Base-by-base conservation (phyloP, 2,113 vertebrate species). In the Malurus alboscapulatus region DNA sequence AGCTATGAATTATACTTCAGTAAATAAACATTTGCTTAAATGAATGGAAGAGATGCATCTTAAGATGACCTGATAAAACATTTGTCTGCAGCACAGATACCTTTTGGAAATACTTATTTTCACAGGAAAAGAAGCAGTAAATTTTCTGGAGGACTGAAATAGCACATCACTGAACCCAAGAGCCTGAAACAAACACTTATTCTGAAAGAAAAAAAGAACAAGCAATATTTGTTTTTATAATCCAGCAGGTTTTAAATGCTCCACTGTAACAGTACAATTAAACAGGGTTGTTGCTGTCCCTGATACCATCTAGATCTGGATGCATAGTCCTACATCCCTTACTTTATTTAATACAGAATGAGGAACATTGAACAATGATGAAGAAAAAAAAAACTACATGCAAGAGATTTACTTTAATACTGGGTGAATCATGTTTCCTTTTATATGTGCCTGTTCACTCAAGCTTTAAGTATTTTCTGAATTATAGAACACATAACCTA, bases 401-500 rank as follows among this genome's bases (percentile, higher is more conserved):
- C n/a, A 53, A 73, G 24, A 84, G 44, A 51, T 62, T 66, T 82
- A n/a, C 47, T 75, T 51, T 48, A 80, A 62, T 55, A 44, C 8
- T 12, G 13, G 4, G 74, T 55, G 68, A 86, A 61, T 62, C 32
- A 16, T 38, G 24, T 29, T 90, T 71, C 53, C 79, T 69, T 84
- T n/a, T 45, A 21, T 36, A 59, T 29, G 14, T 40, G n/a, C 57
- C 74, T 77, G 36, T 76, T 96, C 95, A 90, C 55, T 79, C 76
- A 73, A 87, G 83, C n/a, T 55, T 88, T 88, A 82, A 94, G 22
- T 68, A 61, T 93, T 93, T 94, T 87, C 69, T 96, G 80, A 96
- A 96, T 97, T 95, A 96, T 93, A 80, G 87, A 95, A 92, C 75
- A 90, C 22, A 58, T 27, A 87, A 86, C 47, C 40, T 25, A 84